Conservation (phyloP, 2,888 invertebrate genomes). For the Rhimphoctona megacephalus region DNA sequence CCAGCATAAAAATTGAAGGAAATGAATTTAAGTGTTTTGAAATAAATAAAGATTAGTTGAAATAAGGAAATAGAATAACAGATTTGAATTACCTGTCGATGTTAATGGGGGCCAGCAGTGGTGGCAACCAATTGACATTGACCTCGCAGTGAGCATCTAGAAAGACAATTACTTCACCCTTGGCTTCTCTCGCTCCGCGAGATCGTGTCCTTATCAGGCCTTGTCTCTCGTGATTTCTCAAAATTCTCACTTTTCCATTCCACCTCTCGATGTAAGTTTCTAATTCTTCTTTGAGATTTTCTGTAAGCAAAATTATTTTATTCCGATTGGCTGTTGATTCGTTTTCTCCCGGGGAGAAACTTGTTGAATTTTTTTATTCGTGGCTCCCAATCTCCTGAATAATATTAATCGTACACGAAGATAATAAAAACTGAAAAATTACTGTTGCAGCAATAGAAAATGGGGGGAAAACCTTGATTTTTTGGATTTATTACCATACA, state of each 20-base stretch:
- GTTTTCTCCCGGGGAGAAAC: not conserved
- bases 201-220: constrained; percentile 97
- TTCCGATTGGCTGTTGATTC: not conserved
- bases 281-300: constrained; percentile 92
- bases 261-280: constrained; percentile 95
- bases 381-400: no score
- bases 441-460: not conserved
- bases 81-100: constrained; percentile 87
- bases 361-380: not conserved
- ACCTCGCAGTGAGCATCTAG: constrained; percentile 99
- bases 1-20: no score
- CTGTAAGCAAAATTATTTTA: constrained; percentile 81
- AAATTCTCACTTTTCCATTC: constrained; percentile 94
- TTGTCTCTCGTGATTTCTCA: constrained; percentile 95
- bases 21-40: no score
- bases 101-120: constrained; percentile 97
- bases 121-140: constrained; percentile 98
- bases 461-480: no score
- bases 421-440: no score
- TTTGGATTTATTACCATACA: no score
- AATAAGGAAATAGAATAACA: not conserved
- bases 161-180: constrained; percentile 98
- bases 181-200: constrained; percentile 95
- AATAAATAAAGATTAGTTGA: not conserved
- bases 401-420: not conserved